Evolutionary conservation across 2,113 vertebrate genomes (phyloP).

Genomic region (Aix galericulata): DNA sequence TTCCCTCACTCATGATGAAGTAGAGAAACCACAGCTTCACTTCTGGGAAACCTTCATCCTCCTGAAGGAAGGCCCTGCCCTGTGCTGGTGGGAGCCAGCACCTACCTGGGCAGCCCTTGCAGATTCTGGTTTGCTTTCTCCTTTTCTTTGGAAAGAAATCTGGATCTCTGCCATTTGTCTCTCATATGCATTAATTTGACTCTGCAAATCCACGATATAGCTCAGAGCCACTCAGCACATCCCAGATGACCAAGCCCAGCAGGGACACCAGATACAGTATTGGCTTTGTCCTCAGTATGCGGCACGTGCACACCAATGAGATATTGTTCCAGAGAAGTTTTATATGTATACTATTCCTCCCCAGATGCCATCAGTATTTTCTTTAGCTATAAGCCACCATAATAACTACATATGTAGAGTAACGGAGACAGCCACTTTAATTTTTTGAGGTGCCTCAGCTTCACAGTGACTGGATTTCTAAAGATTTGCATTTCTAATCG

Average conservation of each 20-base stretch:
- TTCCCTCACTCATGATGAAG: not conserved
- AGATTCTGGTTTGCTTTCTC: not conserved
- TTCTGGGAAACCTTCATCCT: not conserved
- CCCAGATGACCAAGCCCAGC: not conserved
- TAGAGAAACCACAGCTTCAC: not conserved
- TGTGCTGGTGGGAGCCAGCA: not conserved
- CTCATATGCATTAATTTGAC: not conserved
- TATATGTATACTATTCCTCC: not conserved
- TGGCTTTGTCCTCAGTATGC: not conserved
- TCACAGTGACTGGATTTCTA: not conserved
- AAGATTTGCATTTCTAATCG: not conserved
- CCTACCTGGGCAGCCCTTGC: not conserved
- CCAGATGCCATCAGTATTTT: not conserved
- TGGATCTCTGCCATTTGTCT: not conserved
- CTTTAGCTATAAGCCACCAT: not conserved
- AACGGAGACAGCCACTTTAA: not conserved
- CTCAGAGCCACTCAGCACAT: not conserved
- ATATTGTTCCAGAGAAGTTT: not conserved
- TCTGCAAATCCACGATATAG: not conserved
- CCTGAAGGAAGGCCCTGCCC: not conserved
- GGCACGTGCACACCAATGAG: not conserved
- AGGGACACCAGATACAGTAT: not conserved
- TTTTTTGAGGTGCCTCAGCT: not conserved
- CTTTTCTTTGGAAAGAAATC: not conserved
- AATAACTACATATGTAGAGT: not conserved